Evolutionary conservation across 2,113 vertebrate species (phyloP), one percentile per base, ranked within the genome.

Genomic region (Mellivora capensis): DNA sequence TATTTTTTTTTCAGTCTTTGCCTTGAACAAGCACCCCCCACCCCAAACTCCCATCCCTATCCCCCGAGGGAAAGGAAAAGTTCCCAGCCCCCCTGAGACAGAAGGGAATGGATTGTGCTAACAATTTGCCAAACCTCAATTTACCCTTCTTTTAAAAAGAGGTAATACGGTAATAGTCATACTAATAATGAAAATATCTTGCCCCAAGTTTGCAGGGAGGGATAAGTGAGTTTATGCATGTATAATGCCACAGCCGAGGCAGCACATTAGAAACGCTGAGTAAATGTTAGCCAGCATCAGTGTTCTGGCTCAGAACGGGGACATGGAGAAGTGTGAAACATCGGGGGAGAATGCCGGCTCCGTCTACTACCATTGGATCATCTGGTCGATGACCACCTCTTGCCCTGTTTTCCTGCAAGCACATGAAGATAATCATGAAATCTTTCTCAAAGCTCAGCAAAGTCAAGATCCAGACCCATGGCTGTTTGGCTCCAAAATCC

Each of bases 221-320:
- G 6, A 0, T 1, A 20, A 21, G 44, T 5, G 79, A 3, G 14
- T 6, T 18, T 15, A n/a, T 7, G 14, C 23, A 8, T 0, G 4
- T 13, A 1, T 1, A 6, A 34, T 1, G 21, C 59, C 14, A 2
- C 2, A 21, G 49, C 54, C 8, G 4, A 29, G 67, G 15, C 34
- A 0, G 6, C 4, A 2, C 4, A 0, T 21, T 0, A 5, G 21
- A 25, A 27, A 49, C 0, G 6, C 93, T 10, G 31, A 44, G 42
- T 15, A 14, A 21, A 1, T 1, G 25, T 9, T 4, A 6, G 10
- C 69, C 2, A 0, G n/a, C 0, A 3, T 25, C 37, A 2, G 13
- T 6, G 0, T 0, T 4, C 1, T 5, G 52, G 52, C 52, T 54
- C 52, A 42, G 15, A 69, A 31, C 14, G 25, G 6, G 11, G 17